Percentiles rank a stretch among this genome's conserved stretches.
Conservation (phyloP, 2,797 vertebrate species). For the Sitta carolinensis region DNA sequence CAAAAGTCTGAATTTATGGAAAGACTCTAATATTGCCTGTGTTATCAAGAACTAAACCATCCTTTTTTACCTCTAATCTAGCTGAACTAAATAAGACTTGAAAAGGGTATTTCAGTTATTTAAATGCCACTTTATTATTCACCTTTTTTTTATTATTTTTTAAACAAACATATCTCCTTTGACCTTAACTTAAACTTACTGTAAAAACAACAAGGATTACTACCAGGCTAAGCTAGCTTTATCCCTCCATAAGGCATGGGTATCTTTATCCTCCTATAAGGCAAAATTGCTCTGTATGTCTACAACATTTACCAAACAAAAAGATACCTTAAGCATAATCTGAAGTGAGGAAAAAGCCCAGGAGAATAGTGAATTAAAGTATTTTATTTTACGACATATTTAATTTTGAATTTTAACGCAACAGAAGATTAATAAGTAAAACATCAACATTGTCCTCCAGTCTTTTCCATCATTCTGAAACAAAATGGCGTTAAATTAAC, state of each 20-base stretch:
- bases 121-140: not conserved
- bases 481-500: not conserved
- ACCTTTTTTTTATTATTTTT: not conserved
- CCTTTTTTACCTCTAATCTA: not conserved
- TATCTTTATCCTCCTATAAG: not conserved
- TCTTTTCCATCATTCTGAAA: not conserved
- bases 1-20: not conserved
- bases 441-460: not conserved
- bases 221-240: not conserved
- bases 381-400: not conserved
- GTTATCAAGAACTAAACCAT: not conserved
- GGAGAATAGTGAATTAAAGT: not conserved
- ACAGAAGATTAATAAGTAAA: not conserved
- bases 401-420: not conserved
- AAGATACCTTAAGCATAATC: not conserved
- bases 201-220: not conserved
- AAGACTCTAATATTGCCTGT: not conserved
- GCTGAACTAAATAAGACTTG: not conserved
- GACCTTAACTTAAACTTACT: not conserved
- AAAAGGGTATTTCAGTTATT: not conserved
- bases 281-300: not conserved
- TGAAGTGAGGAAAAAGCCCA: fast-evolving
- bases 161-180: not conserved
- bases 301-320: not conserved
- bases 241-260: not conserved